Evolutionary conservation across 2,888 invertebrate genomes (phyloP), one percentile per base, ranked within the genome.

Genomic region (Archaeoteleia sp.): DNA sequence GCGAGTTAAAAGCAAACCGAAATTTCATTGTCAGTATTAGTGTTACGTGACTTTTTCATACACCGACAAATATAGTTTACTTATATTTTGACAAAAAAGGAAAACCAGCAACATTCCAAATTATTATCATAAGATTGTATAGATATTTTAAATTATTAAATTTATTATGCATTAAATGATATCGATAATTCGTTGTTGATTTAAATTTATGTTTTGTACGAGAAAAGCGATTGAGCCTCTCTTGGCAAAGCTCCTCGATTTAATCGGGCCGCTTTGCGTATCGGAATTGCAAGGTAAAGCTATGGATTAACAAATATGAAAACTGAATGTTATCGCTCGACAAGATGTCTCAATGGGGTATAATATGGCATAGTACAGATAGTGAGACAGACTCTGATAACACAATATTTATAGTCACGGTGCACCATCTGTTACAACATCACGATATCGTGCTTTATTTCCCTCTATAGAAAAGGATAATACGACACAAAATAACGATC

Each of bases 371-470:
- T 30, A 32, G 30, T 4, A 13, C 12, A 37, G 57, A 57, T 57
- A 57, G 46, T 39, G 30, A 8, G 5, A 13, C 30, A 29, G 35
- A 25, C 29, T 51, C 60, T 35, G 60, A 60, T 60, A 60, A 60
- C 48, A 27, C 42, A 34, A 49, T 58, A 58, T 58, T 58, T 49
- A 58, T 58, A 58, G 58, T 48, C 34, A 35, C 35, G 58, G 34
- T 42, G 49, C 29, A 32, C 48, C 58, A 49, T 58, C 58, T 58
- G 58, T 49, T 58, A 49, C 45, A 30, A 35, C 48, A 42, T 27
- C 42, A 49, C 29, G 42, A 43, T 58, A 58, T 58, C 49, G 23
- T 34, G 15, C 42, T 58, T 58, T 58, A 58, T 58, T 48, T 58
- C 42, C 42, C 49, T 42, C 48, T 42, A 40, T 49, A 20, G 27